Percentiles rank a stretch among this genome's conserved stretches.
Conservation (phyloP, 2,888 invertebrate genomes). For the Graphium colonna region DNA sequence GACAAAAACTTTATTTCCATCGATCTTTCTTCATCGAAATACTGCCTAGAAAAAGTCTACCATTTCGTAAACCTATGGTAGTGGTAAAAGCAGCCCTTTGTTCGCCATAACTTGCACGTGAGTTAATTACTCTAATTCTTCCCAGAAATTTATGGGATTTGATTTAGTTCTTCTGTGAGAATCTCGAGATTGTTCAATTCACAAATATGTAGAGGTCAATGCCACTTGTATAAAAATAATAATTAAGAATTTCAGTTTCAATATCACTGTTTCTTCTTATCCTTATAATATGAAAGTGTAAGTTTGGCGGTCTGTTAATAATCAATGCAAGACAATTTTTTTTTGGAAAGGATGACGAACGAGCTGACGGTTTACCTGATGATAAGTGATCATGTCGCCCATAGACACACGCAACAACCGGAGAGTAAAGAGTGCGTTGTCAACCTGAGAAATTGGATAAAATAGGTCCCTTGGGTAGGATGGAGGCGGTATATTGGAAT, state of each 20-base stretch:
- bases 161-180: slow-evolving; percentile 32
- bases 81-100: slow-evolving; percentile 51
- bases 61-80: too few relatives aligned
- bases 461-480: not conserved
- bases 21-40: too few relatives aligned
- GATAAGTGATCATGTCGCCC: too few relatives aligned
- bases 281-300: not conserved
- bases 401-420: not conserved
- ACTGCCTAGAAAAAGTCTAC: too few relatives aligned
- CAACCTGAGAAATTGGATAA: too few relatives aligned
- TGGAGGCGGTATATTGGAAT: not conserved
- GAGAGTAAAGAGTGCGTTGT: too few relatives aligned
- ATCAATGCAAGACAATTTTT: too few relatives aligned
- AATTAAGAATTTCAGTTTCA: too few relatives aligned
- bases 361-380: too few relatives aligned
- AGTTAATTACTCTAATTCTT: slow-evolving; percentile 65
- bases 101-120: slow-evolving; percentile 49
- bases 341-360: too few relatives aligned
- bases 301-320: not conserved
- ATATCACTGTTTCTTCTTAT: not conserved
- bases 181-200: not conserved
- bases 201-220: not conserved
- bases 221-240: not conserved
- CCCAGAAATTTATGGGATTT: slow-evolving; percentile 57
- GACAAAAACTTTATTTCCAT: too few relatives aligned